phyloP scores from a whole-genome alignment of 2,797 vertebrate species.

The Pangasius krempfi region DNA sequence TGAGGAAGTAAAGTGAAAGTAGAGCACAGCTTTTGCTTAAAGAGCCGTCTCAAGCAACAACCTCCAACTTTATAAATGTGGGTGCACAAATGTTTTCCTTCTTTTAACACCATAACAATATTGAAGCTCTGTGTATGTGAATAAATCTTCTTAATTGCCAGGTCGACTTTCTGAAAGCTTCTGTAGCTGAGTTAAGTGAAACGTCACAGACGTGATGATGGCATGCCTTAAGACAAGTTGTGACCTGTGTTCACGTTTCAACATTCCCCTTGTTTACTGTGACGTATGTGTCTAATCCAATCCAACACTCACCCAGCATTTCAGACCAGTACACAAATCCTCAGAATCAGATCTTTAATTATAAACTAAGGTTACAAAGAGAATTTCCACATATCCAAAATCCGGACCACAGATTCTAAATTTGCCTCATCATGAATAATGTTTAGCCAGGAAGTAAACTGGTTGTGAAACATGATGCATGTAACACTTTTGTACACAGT shows the following conservation, averaged over 20 bases:
- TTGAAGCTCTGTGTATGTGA: background rate
- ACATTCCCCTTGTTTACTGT: background rate
- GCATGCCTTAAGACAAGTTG: background rate
- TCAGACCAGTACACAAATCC: background rate
- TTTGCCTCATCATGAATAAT: background rate
- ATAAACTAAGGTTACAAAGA: background rate
- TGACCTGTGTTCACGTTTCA: background rate
- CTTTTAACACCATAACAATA: background rate
- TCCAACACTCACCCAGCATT: background rate
- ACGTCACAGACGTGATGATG: background rate
- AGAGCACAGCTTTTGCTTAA: constrained; percentile 21
- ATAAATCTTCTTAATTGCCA: background rate
- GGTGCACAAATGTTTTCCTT: background rate
- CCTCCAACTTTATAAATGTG: background rate
- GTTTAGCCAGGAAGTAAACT: background rate
- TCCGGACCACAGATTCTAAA: background rate
- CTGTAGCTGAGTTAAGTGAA: background rate
- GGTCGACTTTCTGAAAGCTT: background rate
- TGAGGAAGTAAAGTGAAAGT: constrained; percentile 33
- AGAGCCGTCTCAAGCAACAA: background rate
- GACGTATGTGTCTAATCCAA: background rate
- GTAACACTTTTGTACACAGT: background rate
- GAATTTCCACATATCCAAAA: background rate
- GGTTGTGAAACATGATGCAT: background rate
- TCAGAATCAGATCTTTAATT: background rate